Evolutionary conservation across 1,140 invertebrate genomes (phyloP), one percentile per base, ranked within the genome.

Genomic region (Drosophila subobscura): DNA sequence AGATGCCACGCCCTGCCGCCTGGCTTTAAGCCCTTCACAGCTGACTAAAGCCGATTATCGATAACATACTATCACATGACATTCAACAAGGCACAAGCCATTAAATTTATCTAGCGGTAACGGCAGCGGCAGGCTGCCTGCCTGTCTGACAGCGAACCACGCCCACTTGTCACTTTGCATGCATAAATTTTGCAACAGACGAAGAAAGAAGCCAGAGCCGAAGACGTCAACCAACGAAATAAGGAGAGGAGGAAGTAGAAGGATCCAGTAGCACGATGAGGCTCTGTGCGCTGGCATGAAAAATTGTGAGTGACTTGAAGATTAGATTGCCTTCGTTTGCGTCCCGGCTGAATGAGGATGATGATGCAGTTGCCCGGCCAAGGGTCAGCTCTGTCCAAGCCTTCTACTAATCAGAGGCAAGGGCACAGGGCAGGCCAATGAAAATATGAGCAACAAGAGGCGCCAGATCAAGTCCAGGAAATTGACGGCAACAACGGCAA

Each of bases 401-500:
- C 44, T 23, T 4, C 10, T 4, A 76, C 74, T 88, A 88, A 88
- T 88, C 78, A 88, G 71, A 46, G 53, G 64, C 64, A 59, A 54
- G 57, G 44, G 67, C 50, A 42, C 42, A 50, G 41, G 56, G 40
- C 37, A 10, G 14, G 2, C n/a, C n/a, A 56, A n/a, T 6, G 25
- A 50, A 72, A 54, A 72, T 68, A 70, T 70, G 66, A 64, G 6
- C 50, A 37, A 37, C 33, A 37, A 37, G 33, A 37, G 4, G 10
- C 33, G 33, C 10, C 33, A 47, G 51, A 52, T 42, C 41, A 75
- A 61, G 73, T 67, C 56, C 79, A 88, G 78, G 83, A 88, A 83
- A 88, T 88, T 88, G 83, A 70, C 74, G 71, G 52, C 67, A 76
- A 68, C 77, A 75, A 83, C 70, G 72, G 80, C 83, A 88, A 88